Evolutionary conservation across 2,888 invertebrate species (phyloP), one percentile per base, ranked within the genome.

Genomic region (Sphaerophoria rueppellii): DNA sequence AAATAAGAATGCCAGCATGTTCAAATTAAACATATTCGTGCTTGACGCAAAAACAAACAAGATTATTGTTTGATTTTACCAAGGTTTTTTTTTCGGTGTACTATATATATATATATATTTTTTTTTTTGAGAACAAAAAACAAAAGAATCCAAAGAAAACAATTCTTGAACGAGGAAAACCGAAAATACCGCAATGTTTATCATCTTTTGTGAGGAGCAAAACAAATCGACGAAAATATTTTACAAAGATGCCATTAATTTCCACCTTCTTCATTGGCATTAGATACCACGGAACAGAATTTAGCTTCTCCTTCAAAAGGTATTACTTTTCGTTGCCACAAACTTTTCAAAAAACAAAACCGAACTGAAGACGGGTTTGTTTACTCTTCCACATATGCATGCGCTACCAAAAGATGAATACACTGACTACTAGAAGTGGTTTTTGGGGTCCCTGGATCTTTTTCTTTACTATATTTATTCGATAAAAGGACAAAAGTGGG

Each of bases 211-310:
- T 63, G 63, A 71, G 71, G 57, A 40, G 71, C 24, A 71, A 79
- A 85, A 85, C 80, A 85, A 85, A 80, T 80, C 76, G 80, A 85
- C 79, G 67, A 79, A 79, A 83, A 83, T 73, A 71, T 69, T 85
- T 85, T 73, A 75, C 72, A 65, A 85, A 79, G 63, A 80, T 63
- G 61, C 80, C 80, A 80, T 85, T 80, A 80, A 80, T 85, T 80
- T 85, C 57, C 80, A 76, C 72, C 80, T 78, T 75, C 60, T 80
- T 67, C 34, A 16, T 63, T 60, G 63, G 72, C 61, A 85, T 85
- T 80, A 76, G 76, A 76, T 63, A 77, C 61, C 40, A 50, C 1
- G 32, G 37, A 32, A 5, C 7, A 40, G 37, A 67, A 12, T 40
- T 48, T 11, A 48, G 34, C 14, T 9, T 34, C 32, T 48, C 54